Base-by-base conservation (phyloP, 2,113 vertebrate species). In the Corapipo altera region DNA sequence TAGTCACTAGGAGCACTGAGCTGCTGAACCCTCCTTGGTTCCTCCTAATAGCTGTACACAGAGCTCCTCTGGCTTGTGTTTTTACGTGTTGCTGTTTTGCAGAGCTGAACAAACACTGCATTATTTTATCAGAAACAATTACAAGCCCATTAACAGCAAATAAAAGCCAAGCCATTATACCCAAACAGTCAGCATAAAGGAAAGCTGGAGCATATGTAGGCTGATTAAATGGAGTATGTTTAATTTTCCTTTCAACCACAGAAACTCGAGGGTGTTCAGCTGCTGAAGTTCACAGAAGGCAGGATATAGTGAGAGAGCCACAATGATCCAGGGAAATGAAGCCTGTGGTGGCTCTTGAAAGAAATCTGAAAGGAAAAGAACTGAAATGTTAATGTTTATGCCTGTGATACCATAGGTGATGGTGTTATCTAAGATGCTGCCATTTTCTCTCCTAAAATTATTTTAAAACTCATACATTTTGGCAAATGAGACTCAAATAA, bases 91-190 rank as follows among this genome's bases (percentile, higher is more conserved):
- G 93, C 75, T 93, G 7, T 71, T 85, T 93, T 66, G 32, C 62
- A 89, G 86, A 77, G 48, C 64, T 65, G 67, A 93, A 71, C 76
- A 90, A 96, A 86, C 92, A 72, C 62, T 75, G 61, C 43, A 27
- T 91, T 88, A 84, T 96, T 95, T 96, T 84, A 91, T 94, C 75
- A 58, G 52, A 93, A 95, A 81, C 93, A 91, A 82, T 94, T 93
- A 78, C 23, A 28, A 85, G 66, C 35, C 80, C 69, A 27, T 91
- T 91, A 83, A 35, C 82, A 65, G 88, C 83, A 88, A 94, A 94
- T 87, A 91, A 97, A 96, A 73, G 70, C 79, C 52, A 9, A 88
- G 64, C 69, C 92, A 93, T 88, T 97, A 65, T 76, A 79, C 72
- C 35, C 69, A n/a, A 92, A 59, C 65, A 62, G 61, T 65, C 52